Percentiles rank a stretch among this genome's conserved stretches.
These are phyloP conservation scores for Lutraria rhynchaena DNA, from an alignment of 1,140 invertebrate species.

Conservation along the genomic window DNA sequence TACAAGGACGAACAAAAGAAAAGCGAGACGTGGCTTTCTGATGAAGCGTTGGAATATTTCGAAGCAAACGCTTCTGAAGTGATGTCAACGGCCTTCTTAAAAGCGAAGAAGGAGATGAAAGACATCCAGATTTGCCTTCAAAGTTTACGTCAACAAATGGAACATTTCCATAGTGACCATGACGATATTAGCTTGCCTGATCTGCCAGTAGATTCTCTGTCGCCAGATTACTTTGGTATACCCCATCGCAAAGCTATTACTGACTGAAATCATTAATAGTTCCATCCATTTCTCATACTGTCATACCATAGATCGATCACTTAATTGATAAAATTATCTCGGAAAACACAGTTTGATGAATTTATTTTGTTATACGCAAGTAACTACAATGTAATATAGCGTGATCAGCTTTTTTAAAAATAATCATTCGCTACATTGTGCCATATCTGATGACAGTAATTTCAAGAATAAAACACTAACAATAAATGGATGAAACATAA, in stretches of 20 bases:
- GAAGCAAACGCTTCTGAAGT: slow-evolving; percentile 66
- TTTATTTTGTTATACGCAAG: too few relatives aligned
- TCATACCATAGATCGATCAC: too few relatives aligned
- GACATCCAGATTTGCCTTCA: slow-evolving; percentile 75
- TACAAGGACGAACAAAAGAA: slow-evolving; percentile 62
- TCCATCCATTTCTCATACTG: too few relatives aligned
- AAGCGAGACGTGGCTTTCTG: slow-evolving; percentile 58
- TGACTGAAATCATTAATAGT: too few relatives aligned
- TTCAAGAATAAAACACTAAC: too few relatives aligned
- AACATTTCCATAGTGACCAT: slow-evolving; percentile 68
- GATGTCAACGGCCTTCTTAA: slow-evolving; percentile 69
- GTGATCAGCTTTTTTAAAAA: too few relatives aligned
- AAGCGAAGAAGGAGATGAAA: slow-evolving; percentile 74
- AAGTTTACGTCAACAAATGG: slow-evolving; percentile 73
- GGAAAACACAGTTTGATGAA: too few relatives aligned
- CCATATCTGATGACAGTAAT: too few relatives aligned
- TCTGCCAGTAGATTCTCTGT: slow-evolving; percentile 31
- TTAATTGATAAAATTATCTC: too few relatives aligned
- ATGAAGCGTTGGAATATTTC: slow-evolving; percentile 66
- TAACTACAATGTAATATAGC: too few relatives aligned
- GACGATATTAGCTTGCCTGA: slow-evolving; percentile 44
- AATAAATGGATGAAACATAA: too few relatives aligned
- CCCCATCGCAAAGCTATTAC: slow-evolving; percentile 45
- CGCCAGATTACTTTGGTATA: slow-evolving; percentile 53
- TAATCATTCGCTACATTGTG: too few relatives aligned